Conservation (phyloP, 1,140 invertebrate species). For the Drosophila chauvacae region DNA sequence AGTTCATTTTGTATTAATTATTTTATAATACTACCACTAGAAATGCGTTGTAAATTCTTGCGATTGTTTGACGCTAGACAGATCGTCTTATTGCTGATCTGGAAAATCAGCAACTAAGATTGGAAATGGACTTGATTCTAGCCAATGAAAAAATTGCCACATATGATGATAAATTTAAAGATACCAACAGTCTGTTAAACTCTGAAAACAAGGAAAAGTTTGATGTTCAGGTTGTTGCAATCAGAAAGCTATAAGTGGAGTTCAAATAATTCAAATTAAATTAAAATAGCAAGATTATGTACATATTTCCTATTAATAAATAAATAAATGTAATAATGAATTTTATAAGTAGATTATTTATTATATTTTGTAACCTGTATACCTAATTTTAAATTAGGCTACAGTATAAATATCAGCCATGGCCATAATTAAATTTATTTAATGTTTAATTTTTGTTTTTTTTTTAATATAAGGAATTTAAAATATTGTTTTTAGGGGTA, state of each 20-base stretch:
- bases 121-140: conserved; percentile 10
- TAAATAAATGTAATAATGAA: background rate
- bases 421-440: too few species aligned
- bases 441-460: too few species aligned
- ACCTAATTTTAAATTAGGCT: too few species aligned
- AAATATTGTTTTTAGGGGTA: too few species aligned
- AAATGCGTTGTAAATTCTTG: background rate
- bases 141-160: conserved; percentile 6
- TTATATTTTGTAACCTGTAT: too few species aligned
- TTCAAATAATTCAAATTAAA: too few species aligned
- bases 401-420: too few species aligned
- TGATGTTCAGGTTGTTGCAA: background rate
- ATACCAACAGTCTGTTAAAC: background rate
- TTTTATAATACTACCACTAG: background rate
- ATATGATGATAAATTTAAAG: conserved; percentile 16
- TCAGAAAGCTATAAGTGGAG: background rate
- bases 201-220: conserved; percentile 6
- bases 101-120: background rate
- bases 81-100: background rate
- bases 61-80: background rate
- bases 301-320: too few species aligned
- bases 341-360: too few species aligned
- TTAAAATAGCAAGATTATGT: too few species aligned
- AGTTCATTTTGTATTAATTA: too few species aligned
- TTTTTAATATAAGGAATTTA: too few species aligned